Evolutionary conservation across 2,797 vertebrate species (phyloP).

Genomic region (Triplophysa bombifrons): DNA sequence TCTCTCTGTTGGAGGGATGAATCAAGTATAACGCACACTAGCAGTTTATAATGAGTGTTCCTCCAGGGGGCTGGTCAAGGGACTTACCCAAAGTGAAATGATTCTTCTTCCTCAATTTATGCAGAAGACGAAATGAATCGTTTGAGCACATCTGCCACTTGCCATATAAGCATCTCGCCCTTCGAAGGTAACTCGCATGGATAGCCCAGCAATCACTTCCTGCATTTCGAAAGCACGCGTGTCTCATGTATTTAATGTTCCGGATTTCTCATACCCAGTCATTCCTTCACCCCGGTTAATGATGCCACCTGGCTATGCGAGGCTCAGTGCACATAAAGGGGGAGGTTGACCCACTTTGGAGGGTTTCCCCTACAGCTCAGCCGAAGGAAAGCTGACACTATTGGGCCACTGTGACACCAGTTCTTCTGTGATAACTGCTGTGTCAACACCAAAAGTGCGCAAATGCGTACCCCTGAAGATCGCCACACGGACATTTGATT

Average conservation of each 20-base stretch:
- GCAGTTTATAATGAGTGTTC: slow-evolving; percentile 47
- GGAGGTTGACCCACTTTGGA: slow-evolving; percentile 56
- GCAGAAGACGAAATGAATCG: slow-evolving; percentile 23
- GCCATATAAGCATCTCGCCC: slow-evolving; percentile 13
- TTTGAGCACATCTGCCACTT: slow-evolving; percentile 44
- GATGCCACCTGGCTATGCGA: slow-evolving; percentile 26
- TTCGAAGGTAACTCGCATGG: slow-evolving; percentile 48
- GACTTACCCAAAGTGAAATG: slow-evolving; percentile 16
- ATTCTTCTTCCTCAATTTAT: slow-evolving; percentile 33
- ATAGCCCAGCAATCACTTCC: slow-evolving; percentile 37
- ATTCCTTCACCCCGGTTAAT: slow-evolving; percentile 34
- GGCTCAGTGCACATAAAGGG: slow-evolving; percentile 30
- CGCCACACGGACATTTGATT: slow-evolving; percentile 4
- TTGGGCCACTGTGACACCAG: slow-evolving; percentile 51
- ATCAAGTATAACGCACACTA: slow-evolving; percentile 33
- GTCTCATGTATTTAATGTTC: slow-evolving; percentile 51
- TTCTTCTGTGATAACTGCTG: slow-evolving; percentile 26
- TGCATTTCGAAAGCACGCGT: slow-evolving; percentile 47
- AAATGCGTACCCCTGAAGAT: neutral
- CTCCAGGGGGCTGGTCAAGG: slow-evolving; percentile 41
- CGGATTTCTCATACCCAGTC: slow-evolving; percentile 9
- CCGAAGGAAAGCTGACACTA: slow-evolving; percentile 59
- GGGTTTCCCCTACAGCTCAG: slow-evolving; percentile 51
- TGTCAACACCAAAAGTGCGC: slow-evolving; percentile 31
- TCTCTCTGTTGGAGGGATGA: slow-evolving; percentile 16